Evolutionary conservation across 2,113 vertebrate species (phyloP).

Genomic region (Numenius arquata): DNA sequence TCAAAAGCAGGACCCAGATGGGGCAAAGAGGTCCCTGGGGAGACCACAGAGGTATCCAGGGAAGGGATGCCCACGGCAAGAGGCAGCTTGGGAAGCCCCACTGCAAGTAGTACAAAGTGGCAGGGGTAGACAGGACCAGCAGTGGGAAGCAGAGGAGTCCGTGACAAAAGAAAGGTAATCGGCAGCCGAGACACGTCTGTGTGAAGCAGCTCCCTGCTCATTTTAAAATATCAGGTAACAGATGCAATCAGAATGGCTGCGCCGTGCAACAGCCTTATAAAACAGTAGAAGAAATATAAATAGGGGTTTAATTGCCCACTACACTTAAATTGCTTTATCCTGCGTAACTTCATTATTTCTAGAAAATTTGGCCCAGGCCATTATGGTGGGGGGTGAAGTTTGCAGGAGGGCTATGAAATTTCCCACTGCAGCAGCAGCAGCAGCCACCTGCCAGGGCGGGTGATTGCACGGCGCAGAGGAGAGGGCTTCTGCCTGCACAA

Average conservation of each 20-base stretch:
- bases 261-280: not conserved
- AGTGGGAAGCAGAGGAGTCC: not conserved
- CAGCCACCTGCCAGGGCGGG: not conserved
- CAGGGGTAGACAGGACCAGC: not conserved
- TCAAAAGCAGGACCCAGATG: not conserved
- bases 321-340: not conserved
- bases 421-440: not conserved
- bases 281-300: not conserved
- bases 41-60: not conserved
- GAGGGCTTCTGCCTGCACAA: not conserved
- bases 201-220: not conserved
- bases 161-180: not conserved
- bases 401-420: not conserved
- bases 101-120: rapidly evolving
- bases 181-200: not conserved
- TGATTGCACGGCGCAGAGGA: not conserved
- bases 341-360: not conserved
- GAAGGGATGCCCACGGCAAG: rapidly evolving
- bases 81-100: not conserved
- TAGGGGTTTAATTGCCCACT: not conserved
- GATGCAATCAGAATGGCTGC: not conserved
- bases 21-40: not conserved
- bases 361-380: not conserved
- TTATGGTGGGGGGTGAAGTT: not conserved
- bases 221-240: not conserved